Base-by-base conservation (phyloP, 2,888 invertebrate genomes). In the Drosophila kuntzei region DNA sequence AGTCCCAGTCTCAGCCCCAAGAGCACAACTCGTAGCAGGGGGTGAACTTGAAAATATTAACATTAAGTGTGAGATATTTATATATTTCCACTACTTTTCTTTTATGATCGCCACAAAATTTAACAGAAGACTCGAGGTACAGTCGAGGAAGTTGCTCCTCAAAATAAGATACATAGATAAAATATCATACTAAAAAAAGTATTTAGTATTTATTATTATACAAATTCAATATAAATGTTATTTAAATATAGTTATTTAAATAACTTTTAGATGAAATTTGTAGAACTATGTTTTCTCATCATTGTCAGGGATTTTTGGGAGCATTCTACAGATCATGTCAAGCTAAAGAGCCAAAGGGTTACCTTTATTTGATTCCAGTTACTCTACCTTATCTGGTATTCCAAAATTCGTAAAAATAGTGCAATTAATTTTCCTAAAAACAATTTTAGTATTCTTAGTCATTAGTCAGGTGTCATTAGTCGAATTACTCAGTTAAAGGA, bases 11-110 rank as follows among this genome's bases (percentile, higher is more conserved):
- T 1, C 36, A 49, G 47, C 41, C 54, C 60, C 65, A 60, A 71
- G 50, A 20, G 32, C 14, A 44, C 14, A 11, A n/a, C 32, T 49
- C 87, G 36, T 75, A 72, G 87, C 85, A 65, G 83, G 83, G 87
- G 87, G 83, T 84, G 87, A 87, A 84, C 83, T 84, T 84, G 83
- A 84, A 83, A 87, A 75, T 75, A 51, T 64, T n/a, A 47, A 60
- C 78, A 64, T 71, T 78, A 69, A 77, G 61, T 77, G 77, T 46
- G 57, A 67, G 76, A 71, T 82, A 83, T 83, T 68, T 83, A 62
- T 86, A 69, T 60, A 78, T 61, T 66, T 71, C 32, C 67, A 61
- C 63, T 58, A 64, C 36, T 46, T 60, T 50, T 57, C 46, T 16
- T 32, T 70, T 58, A 72, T 72, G 73, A 25, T 22, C 41, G 69